Base-by-base conservation (phyloP, 2,797 vertebrate genomes). In the Ibycter americanus region DNA sequence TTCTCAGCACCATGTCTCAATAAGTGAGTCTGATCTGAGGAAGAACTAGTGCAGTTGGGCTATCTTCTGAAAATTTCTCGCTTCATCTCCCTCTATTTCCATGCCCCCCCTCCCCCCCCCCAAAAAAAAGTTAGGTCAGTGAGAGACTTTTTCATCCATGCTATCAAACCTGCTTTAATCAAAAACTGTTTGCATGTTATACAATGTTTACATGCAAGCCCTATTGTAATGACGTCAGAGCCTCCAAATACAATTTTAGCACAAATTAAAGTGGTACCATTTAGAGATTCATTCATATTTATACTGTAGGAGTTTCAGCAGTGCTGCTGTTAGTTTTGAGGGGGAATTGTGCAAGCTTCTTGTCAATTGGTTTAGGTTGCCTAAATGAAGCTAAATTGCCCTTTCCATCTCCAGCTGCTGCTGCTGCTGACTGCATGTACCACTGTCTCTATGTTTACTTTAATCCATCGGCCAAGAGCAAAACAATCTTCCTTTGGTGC, bases 341-440 rank as follows among this genome's bases (percentile, higher is more conserved):
- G 55, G 65, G 59, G 61, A 93, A 87, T 27, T 84, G 76, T 78
- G 54, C 73, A 94, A 58, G 52, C 65, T 90, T 70, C 84, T 93
- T 88, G 83, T 88, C 77, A 68, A 34, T 29, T 54, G 88, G 76
- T 91, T 93, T 78, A 83, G 67, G 80, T 36, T 91, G 85, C 66
- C 86, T 91, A 94, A 91, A 91, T 29, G 27, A 91, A 93, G 85
- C 38, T n/a, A 70, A 87, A 71, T 20, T 58, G 65, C 47, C 93
- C 61, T 87, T 92, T 71, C 67, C 66, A 90, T 70, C 56, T n/a
- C 59, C 79, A 93, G 90, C 61, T 66, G 68, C 82, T 34, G 72
- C 10, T 59, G 56, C 17, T 90, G 80, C 32, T 31, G 71, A n/a
- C 73, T 40, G 46, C 32, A 58, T 4, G 21, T 19, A 77, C 54